Base-by-base conservation (phyloP, 2,113 vertebrate species). In the Rhinopithecus roxellana region DNA sequence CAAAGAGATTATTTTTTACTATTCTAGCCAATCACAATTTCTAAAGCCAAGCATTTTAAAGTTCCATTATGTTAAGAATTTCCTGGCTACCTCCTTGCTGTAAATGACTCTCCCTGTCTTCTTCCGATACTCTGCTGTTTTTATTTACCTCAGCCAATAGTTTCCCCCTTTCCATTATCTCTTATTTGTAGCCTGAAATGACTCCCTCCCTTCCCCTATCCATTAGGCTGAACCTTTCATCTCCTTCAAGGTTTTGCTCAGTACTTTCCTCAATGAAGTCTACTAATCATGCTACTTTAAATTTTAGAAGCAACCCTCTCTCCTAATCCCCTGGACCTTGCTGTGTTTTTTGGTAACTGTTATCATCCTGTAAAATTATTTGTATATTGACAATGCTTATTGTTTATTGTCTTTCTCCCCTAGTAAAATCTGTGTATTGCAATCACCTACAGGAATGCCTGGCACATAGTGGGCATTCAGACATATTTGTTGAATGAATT, bases 11-110 rank as follows among this genome's bases (percentile, higher is more conserved):
- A 38, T 59, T 94, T 80, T 74, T 72, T 35, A 61, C 92, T 61
- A 69, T 40, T 67, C 55, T 20, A 90, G 70, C 78, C 45, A 82
- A n/a, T 90, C 83, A 89, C 83, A 82, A 5, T 81, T 93, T 98
- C 79, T 86, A 72, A 75, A 93, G 86, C 32, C 64, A 89, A 86
- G 59, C 52, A 64, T 81, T 93, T 91, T 61, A 30, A 57, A 90
- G 38, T 96, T 84, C 72, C 16, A 35, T 67, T 83, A 67, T 70
- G 32, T 75, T 75, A 95, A 61, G 74, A 82, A 93, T 93, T 72
- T 81, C 32, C 59, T 50, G 43, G 57, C 40, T 80, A 38, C 55
- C 30, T 94, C 40, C 70, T 61, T 83, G 2, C 69, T 23, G 43
- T 70, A 45, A 70, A 70, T 90, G 35, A 93, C 57, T 91, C 12